Percentiles rank a stretch among this genome's conserved stretches.
phyloP scores from a whole-genome alignment of 2,888 invertebrate species.

The Idaea aversata region DNA sequence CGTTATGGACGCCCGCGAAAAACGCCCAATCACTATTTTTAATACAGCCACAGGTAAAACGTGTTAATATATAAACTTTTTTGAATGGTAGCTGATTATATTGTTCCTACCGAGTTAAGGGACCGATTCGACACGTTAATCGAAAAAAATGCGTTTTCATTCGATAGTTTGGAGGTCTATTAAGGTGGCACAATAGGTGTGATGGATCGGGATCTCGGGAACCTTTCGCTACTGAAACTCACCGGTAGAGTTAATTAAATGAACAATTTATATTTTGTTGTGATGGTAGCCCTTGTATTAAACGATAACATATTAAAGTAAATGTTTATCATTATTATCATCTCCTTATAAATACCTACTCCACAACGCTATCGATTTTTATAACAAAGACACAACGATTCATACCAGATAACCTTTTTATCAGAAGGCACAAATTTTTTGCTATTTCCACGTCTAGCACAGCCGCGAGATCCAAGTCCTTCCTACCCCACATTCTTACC shows the following conservation, averaged over 20 bases:
- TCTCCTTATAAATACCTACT: too few relatives aligned
- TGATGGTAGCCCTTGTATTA: not conserved
- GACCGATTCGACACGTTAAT: conserved; percentile 73
- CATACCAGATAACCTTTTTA: too few relatives aligned
- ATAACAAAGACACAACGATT: too few relatives aligned
- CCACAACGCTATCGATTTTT: too few relatives aligned
- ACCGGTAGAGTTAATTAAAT: conserved; percentile 56
- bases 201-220: conserved; percentile 52
- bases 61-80: conserved; percentile 40
- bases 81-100: conserved; percentile 77
- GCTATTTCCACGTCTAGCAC: too few relatives aligned
- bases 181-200: conserved; percentile 56
- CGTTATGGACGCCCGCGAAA: conserved; percentile 41
- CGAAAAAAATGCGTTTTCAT: conserved; percentile 73
- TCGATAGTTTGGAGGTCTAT: conserved; percentile 60
- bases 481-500: too few relatives aligned
- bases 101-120: conserved; percentile 70
- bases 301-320: not conserved
- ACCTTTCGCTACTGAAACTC: conserved; percentile 41
- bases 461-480: too few relatives aligned
- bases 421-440: too few relatives aligned
- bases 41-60: conserved; percentile 59
- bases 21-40: conserved; percentile 74
- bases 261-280: conserved; percentile 29
- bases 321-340: too few relatives aligned